These are phyloP conservation scores for Biston betularia DNA, from an alignment of 2,888 invertebrate species.

Conservation along the genomic window DNA sequence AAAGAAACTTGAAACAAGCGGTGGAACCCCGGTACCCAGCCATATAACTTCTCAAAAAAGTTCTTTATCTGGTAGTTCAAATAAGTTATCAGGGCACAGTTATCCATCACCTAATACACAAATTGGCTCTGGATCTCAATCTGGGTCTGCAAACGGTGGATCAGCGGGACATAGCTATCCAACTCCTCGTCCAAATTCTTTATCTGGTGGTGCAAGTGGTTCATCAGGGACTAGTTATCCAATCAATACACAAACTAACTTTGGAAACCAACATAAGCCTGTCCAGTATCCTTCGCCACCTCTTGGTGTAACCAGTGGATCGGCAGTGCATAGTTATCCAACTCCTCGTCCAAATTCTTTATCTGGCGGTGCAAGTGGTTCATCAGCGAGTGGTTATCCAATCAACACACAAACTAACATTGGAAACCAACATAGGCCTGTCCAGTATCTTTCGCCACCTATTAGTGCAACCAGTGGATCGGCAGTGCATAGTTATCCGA, in stretches of 20 bases:
- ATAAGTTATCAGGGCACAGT: not conserved
- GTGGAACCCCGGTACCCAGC: not conserved
- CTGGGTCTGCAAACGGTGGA: not conserved
- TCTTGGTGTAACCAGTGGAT: not conserved
- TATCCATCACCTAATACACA: not conserved
- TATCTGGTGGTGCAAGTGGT: slow-evolving; percentile 1
- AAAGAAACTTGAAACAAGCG: not conserved
- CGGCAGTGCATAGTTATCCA: not conserved
- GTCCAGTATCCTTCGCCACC: not conserved
- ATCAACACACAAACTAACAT: not conserved
- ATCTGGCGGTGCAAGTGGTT: not conserved
- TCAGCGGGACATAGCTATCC: not conserved
- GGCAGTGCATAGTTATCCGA: not conserved
- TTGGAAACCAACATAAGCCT: not conserved
- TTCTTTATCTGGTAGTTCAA: not conserved
- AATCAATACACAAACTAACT: not conserved
- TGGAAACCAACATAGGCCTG: not conserved
- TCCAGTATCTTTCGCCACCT: not conserved
- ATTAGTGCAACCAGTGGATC: not conserved
- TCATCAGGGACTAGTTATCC: not conserved
- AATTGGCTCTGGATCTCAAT: not conserved
- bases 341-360: not conserved
- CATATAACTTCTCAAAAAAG: not conserved
- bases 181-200: not conserved
- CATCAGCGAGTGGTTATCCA: not conserved